phyloP scores from a whole-genome alignment of 2,888 invertebrate species.

The Clepsis dumicolana region DNA sequence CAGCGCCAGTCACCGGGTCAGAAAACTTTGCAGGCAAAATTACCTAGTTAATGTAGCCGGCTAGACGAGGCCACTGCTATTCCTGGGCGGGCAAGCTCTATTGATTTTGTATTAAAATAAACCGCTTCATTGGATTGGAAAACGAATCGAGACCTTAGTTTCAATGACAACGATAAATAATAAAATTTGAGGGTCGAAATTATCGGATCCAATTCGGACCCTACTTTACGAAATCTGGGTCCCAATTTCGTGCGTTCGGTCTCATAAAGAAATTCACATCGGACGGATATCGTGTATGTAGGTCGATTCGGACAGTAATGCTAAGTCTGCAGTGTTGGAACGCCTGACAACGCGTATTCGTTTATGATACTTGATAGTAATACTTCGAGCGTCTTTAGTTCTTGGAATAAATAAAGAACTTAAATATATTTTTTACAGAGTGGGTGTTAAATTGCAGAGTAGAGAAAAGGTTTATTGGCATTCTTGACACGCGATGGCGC shows the following conservation, averaged over 20 bases:
- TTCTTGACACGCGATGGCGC: slow-evolving; percentile 5
- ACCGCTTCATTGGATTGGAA: slow-evolving; percentile 21
- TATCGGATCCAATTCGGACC: slow-evolving; percentile 9
- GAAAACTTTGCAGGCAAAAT: slow-evolving; percentile 12
- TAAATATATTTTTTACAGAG: background rate
- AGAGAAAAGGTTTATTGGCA: slow-evolving; percentile 7
- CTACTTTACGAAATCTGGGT: background rate
- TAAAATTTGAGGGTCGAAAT: background rate
- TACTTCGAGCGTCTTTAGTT: background rate
- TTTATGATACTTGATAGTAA: background rate
- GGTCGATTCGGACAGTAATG: slow-evolving; percentile 1
- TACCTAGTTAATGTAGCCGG: slow-evolving; percentile 25
- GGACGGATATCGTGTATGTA: background rate
- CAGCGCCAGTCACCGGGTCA: background rate
- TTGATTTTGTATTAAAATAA: slow-evolving; percentile 40
- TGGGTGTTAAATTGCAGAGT: background rate
- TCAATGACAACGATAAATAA: background rate
- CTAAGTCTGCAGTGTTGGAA: slow-evolving; percentile 8
- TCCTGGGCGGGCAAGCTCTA: slow-evolving; percentile 18
- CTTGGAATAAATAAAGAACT: background rate
- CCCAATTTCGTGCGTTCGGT: background rate
- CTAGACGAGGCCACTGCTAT: slow-evolving; percentile 36
- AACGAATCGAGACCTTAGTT: background rate
- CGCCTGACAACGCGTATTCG: background rate
- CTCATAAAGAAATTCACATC: background rate